Base-by-base conservation (phyloP, 2,888 invertebrate species). In the Apodemia mormo region DNA sequence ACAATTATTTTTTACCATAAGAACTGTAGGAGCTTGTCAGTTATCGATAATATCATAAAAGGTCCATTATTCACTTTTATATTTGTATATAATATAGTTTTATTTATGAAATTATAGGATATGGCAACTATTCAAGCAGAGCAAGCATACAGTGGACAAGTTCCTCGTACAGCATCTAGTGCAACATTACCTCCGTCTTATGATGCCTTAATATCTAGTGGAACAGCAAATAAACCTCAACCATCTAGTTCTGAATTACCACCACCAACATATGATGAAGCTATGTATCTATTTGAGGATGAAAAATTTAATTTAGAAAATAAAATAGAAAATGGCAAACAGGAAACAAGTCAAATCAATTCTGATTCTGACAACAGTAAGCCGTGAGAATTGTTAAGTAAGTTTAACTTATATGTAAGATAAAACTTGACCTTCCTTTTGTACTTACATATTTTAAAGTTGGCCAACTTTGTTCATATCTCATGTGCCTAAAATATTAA, bases 211-310 rank as follows among this genome's bases (percentile, higher is more conserved):
- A 90, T 94, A 77, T 80, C 90, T 67, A 89, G 83, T 78, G 83
- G 87, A 67, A 80, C 88, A 7, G 80, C 85, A 22, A 88, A 84
- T 72, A 92, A 92, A 81, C 90, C 92, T 8, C 89, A 91, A 71
- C 83, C 92, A 14, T 93, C 93, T 64, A 88, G 90, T 70, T 94
- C 94, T 22, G 95, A 94, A 80, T 88, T 93, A 45, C 95, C 95
- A 12, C 95, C 95, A 3, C 95, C 95, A 0, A 94, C 95, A 14
- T 95, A 95, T 79, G 95, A 95, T 78, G 95, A 95, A 90, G 95
- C 95, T 1, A 94, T 94, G 92, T 93, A 91, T 76, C 87, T 94
- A 14, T 92, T 94, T 79, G 92, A 86, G 72, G 92, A 93, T 81
- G 92, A 89, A 72, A 94, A 93, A 77, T 79, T 84, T 65, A 80